Evolutionary conservation across 2,888 invertebrate genomes (phyloP).

Genomic region (Apamea anceps): DNA sequence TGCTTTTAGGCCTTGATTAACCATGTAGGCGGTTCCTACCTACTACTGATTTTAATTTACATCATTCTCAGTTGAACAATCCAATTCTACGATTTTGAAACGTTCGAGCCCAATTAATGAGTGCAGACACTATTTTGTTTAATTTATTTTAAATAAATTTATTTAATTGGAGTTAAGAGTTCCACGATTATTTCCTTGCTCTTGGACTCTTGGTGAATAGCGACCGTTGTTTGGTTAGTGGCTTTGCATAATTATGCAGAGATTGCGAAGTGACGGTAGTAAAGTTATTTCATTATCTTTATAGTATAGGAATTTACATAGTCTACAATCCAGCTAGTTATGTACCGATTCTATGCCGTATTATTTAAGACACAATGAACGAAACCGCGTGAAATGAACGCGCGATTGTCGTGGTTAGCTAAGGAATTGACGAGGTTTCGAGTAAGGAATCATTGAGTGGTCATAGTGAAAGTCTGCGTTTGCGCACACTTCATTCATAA

Average conservation of each 20-base stretch:
- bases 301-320: neutral
- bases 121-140: slow-evolving; percentile 1
- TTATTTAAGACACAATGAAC: no score
- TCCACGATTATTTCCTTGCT: slow-evolving; percentile 6
- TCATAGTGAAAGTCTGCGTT: neutral
- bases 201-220: neutral
- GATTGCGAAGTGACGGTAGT: neutral
- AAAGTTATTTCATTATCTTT: neutral
- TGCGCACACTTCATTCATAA: neutral
- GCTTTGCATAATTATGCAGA: neutral
- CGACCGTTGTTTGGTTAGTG: neutral
- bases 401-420: no score
- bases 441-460: no score
- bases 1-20: slow-evolving; percentile 49
- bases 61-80: slow-evolving; percentile 14
- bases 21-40: slow-evolving; percentile 23
- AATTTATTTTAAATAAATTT: slow-evolving; percentile 27
- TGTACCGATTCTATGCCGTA: neutral
- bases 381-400: no score
- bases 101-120: slow-evolving; percentile 37
- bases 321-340: neutral
- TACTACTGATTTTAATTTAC: slow-evolving; percentile 37
- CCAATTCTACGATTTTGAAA: slow-evolving; percentile 31
- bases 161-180: neutral
- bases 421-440: no score